phyloP scores from a whole-genome alignment of 2,888 invertebrate genomes.

The Antheraea yamamai region DNA sequence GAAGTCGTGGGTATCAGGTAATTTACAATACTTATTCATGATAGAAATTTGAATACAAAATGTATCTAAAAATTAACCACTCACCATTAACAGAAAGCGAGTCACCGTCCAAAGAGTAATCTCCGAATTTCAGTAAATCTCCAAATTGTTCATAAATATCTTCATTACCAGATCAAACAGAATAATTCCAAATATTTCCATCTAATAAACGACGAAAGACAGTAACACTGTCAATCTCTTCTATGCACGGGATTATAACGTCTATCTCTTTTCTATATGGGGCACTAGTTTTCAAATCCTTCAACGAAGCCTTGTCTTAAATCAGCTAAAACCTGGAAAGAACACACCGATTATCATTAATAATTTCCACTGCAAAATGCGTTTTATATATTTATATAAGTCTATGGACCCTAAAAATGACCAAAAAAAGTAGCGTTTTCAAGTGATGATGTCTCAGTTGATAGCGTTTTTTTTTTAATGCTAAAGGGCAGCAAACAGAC shows the following conservation, averaged over 20 bases:
- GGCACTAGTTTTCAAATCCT: slow-evolving; percentile 5
- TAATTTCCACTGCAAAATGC: not conserved
- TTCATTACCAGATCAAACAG: slow-evolving; percentile 38
- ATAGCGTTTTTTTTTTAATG: no score
- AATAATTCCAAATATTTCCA: slow-evolving; percentile 34
- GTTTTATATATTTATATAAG: not conserved
- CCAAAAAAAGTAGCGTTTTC: not conserved
- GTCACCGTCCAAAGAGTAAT: slow-evolving; percentile 30
- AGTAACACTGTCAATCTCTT: not conserved
- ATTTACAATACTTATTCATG: no score
- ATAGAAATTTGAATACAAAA: no score
- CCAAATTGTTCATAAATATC: slow-evolving; percentile 26
- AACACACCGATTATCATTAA: not conserved
- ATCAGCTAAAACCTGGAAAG: slow-evolving; percentile 19
- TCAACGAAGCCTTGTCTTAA: not conserved
- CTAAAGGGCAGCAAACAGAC: no score
- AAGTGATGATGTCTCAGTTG: no score
- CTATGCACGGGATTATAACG: not conserved
- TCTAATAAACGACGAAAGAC: slow-evolving; percentile 23
- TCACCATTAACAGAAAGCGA: slow-evolving; percentile 42
- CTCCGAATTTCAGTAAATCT: slow-evolving; percentile 33
- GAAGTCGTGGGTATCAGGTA: no score
- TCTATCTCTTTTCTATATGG: slow-evolving; percentile 2
- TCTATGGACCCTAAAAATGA: not conserved
- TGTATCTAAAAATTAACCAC: not conserved